Evolutionary conservation across 35 echinoderm and acorn worm genomes (phyloP), one percentile per base, ranked within the genome.

Genomic region (Acanthaster planci): DNA sequence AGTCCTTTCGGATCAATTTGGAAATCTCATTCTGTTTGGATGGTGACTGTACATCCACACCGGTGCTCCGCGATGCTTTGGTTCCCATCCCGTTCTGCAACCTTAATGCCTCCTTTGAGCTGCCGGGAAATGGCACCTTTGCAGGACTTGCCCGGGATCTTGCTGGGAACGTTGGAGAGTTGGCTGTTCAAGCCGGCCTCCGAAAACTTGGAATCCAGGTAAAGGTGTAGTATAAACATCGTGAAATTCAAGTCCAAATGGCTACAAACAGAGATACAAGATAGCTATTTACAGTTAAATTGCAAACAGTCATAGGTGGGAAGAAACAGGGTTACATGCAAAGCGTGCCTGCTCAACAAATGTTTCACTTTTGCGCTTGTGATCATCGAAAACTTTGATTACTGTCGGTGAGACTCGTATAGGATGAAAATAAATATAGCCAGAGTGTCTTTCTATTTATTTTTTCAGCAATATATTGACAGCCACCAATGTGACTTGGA

Each of bases 1-100:
- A 83, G 7, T 37, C 27, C 2, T 83, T 83, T 22, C 16, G 17
- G 12, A 32, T 83, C 23, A 58, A 30, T 34, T 10, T 83, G 1
- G 52, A 53, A 8, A 35, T 83, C 9, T 5, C 52, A 29, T 12
- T 83, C 19, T 59, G 29, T 5, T 2, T 83, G 9, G 80, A 83
- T 19, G 52, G 38, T 18, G 51, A 31, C 10, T 57, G 32, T 10
- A 83, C 55, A 3, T 7, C 27, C 26, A 57, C 38, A 26, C 10
- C 30, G 14, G 35, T 83, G 2, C 38, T 58, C 8, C 26, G 10
- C 5, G 54, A 83, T 17, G 21, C 80, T 2, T 19, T 32, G 15
- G 56, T 83, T 8, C 80, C 80, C 27, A 83, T 83, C 8, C 55
- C 80, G 36, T 59, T 83, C 14, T 83, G 80, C 37, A 83, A 79